Evolutionary conservation across 2,113 vertebrate species (phyloP).

Genomic region (Shinisaurus crocodilurus): DNA sequence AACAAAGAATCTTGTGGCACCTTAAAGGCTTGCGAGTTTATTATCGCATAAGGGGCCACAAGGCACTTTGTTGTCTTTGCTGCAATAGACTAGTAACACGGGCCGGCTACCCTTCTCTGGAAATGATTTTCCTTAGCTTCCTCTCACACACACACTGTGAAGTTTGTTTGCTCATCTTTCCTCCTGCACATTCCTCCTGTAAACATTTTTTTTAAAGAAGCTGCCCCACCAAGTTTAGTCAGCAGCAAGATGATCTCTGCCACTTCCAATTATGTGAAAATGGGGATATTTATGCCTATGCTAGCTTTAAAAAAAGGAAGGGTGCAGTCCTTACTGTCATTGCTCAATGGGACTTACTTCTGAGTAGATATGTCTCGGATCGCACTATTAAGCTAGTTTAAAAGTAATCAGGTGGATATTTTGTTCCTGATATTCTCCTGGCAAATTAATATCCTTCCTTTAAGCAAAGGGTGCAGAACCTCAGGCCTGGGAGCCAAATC

Average conservation of each 20-base stretch:
- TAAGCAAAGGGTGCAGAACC: background rate
- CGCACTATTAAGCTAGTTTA: background rate
- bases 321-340: background rate
- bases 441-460: rapidly evolving
- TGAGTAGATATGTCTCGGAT: background rate
- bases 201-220: background rate
- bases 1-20: background rate
- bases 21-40: background rate
- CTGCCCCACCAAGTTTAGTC: background rate
- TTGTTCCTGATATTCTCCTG: background rate
- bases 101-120: background rate
- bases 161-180: background rate
- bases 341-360: background rate
- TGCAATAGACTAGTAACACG: background rate
- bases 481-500: no score
- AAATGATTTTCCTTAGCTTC: background rate
- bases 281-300: background rate
- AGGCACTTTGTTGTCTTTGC: background rate
- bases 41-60: background rate
- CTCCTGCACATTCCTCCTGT: background rate
- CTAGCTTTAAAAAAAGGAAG: background rate
- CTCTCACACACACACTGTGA: background rate
- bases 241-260: background rate
- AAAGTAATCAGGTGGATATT: background rate
- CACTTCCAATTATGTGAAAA: background rate